A percentile compares a stretch with the other conserved stretches of the same genome.
Evolutionary conservation across 2,888 invertebrate species (phyloP).

Genomic region (Stramonita haemastoma): DNA sequence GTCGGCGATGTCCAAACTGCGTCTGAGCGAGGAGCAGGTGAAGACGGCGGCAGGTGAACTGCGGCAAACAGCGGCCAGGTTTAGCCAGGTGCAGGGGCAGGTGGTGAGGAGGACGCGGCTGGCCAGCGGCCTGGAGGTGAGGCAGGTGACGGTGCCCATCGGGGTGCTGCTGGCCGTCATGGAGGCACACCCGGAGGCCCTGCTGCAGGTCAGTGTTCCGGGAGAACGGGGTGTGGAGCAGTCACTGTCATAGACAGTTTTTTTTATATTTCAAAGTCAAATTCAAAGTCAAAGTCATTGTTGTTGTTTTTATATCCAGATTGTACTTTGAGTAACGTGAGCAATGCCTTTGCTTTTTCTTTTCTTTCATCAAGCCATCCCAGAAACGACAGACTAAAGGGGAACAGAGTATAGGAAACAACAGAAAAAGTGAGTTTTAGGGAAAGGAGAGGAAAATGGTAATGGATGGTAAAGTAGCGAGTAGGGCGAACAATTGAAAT

Average conservation of each 20-base stretch:
- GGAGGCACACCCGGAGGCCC: slow-evolving; percentile 97
- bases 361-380: too few species aligned
- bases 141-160: slow-evolving; percentile 97
- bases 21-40: slow-evolving; percentile 90
- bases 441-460: too few species aligned
- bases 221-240: neutral
- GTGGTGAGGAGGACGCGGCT: slow-evolving; percentile 79
- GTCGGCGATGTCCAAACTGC: slow-evolving; percentile 89
- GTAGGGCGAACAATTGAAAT: too few species aligned
- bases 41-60: slow-evolving; percentile 91
- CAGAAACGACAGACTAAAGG: too few species aligned
- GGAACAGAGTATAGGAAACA: too few species aligned
- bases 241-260: neutral
- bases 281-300: too few species aligned
- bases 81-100: slow-evolving; percentile 81
- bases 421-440: too few species aligned
- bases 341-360: too few species aligned
- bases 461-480: too few species aligned
- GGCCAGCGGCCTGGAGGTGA: slow-evolving; percentile 89
- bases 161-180: slow-evolving; percentile 98
- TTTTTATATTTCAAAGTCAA: neutral
- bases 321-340: too few species aligned
- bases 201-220: slow-evolving; percentile 84
- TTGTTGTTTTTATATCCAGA: too few species aligned
- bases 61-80: slow-evolving; percentile 94